Conservation (phyloP, 2,888 invertebrate species). For the Ecdyonurus torrentis region DNA sequence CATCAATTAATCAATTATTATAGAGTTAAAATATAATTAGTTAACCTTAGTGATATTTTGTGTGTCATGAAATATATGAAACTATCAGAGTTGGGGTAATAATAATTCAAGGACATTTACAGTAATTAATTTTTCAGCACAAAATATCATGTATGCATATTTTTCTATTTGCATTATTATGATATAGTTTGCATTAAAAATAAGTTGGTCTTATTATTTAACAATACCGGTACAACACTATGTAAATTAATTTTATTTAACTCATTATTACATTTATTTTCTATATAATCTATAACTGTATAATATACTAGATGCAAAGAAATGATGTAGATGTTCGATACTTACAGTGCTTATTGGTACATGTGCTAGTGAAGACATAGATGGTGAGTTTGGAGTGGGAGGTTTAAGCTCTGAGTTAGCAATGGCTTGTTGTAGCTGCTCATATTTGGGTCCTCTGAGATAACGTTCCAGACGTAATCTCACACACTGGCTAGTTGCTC, state of each 20-base stretch:
- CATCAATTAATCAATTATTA: too few species aligned
- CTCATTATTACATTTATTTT: too few species aligned
- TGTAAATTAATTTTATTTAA: too few species aligned
- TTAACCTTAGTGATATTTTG: too few species aligned
- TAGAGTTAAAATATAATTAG: too few species aligned
- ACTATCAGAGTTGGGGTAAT: neutral
- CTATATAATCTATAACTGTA: too few species aligned
- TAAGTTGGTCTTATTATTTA: too few species aligned
- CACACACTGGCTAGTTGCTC: conserved; percentile 84
- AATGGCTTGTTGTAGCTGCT: conserved; percentile 73
- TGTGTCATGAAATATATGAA: neutral
- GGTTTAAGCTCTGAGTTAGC: conserved; percentile 56
- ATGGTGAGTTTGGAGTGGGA: conserved; percentile 53
- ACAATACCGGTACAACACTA: too few species aligned
- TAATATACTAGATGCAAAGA: neutral
- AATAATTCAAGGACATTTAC: neutral
- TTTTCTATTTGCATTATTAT: too few species aligned
- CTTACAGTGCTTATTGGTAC: conserved; percentile 60
- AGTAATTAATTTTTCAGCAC: too few species aligned
- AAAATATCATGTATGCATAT: too few species aligned
- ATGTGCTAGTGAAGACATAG: conserved; percentile 69
- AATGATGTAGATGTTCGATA: conserved; percentile 19
- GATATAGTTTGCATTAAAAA: too few species aligned
- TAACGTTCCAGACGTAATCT: conserved; percentile 79
- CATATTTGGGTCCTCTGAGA: conserved; percentile 75